Evolutionary conservation across 2,113 vertebrate genomes (phyloP).

Genomic region (human): GRCh38 chrX:39579001-39579500

Average conservation of each 20-base stretch:
- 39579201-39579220: not conserved
- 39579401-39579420: not conserved
- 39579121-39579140: not conserved
- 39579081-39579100: not conserved
- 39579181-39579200: not conserved
- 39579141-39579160: not conserved
- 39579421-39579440: not conserved
- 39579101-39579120: not conserved
- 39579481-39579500: not conserved
- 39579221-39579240: not conserved
- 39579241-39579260: not conserved
- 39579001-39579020: not conserved
- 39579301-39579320: not conserved
- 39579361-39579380: not conserved
- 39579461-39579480: not conserved
- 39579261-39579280: not conserved
- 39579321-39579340: not conserved
- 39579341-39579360: not conserved
- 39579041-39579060: not conserved
- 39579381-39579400: not conserved
- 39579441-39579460: not conserved
- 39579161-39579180: not conserved
- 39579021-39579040: not conserved
- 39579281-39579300: not conserved
- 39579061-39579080: not conserved